A percentile compares a stretch with the other conserved stretches of the same genome.
Evolutionary conservation across 2,888 invertebrate genomes (phyloP).

Genomic region (Aphelenchoides bicaudatus): DNA sequence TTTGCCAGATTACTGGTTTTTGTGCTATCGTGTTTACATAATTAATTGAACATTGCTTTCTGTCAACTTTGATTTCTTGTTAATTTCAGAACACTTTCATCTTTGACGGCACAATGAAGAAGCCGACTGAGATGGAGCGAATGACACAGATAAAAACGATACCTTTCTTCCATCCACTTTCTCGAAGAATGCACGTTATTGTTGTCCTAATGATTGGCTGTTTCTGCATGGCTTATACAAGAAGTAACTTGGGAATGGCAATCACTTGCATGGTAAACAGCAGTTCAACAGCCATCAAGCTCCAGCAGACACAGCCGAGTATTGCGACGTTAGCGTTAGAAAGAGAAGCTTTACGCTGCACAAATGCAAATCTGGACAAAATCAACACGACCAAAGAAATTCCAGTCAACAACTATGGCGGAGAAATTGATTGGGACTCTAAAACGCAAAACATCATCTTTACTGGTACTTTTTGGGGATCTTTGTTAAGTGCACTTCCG

Average conservation of each 20-base stretch:
- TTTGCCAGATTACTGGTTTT: neutral
- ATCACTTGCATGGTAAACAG: conserved; percentile 47
- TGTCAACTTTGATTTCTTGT: neutral
- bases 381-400: conserved; percentile 4
- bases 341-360: neutral
- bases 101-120: neutral
- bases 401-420: conserved; percentile 24
- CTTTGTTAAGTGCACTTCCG: conserved; percentile 42
- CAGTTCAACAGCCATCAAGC: conserved; percentile 43
- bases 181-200: conserved; percentile 43
- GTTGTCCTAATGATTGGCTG: conserved; percentile 43
- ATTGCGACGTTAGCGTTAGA: neutral
- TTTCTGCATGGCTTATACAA: conserved; percentile 40
- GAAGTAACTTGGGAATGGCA: conserved; percentile 43
- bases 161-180: conserved; percentile 33
- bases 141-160: no score
- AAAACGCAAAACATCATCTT: conserved; percentile 45
- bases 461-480: conserved; percentile 49
- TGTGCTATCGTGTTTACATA: neutral
- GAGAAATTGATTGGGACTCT: conserved; percentile 42
- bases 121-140: no score
- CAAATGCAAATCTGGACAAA: neutral
- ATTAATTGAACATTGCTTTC: neutral
- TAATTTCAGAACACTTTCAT: neutral
- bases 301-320: conserved; percentile 20